Conservation (phyloP, 2,113 vertebrate genomes). For the Pithys albifrons region DNA sequence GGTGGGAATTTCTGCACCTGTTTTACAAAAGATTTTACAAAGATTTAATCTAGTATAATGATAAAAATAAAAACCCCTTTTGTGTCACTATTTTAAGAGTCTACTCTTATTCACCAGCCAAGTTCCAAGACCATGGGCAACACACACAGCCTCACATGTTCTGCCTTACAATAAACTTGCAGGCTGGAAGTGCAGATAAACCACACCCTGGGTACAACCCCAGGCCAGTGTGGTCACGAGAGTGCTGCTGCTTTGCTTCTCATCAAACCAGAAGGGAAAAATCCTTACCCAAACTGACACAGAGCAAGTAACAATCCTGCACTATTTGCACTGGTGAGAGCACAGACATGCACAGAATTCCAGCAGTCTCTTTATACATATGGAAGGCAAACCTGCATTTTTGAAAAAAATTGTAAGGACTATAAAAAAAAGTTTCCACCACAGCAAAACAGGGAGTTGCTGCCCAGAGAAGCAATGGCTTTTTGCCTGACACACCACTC, state of each 20-base stretch:
- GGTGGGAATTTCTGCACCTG: background rate
- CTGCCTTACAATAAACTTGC: background rate
- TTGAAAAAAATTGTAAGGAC: accelerated
- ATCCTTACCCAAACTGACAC: background rate
- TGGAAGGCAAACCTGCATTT: background rate
- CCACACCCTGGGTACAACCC: background rate
- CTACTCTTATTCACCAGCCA: background rate
- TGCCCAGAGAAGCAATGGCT: background rate
- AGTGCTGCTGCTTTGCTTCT: background rate
- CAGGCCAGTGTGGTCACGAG: background rate
- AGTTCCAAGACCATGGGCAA: background rate
- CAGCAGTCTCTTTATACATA: background rate
- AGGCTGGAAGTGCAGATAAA: background rate
- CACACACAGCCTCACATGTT: background rate
- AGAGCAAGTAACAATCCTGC: background rate
- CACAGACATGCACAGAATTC: background rate
- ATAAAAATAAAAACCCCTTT: background rate
- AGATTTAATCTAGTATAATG: background rate
- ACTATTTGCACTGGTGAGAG: background rate
- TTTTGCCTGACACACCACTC: background rate
- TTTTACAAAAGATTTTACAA: background rate
- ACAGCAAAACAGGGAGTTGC: background rate
- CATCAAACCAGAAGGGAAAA: background rate
- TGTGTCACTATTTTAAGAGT: background rate
- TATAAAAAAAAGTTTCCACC: background rate